Evolutionary conservation across 2,797 vertebrate genomes (phyloP).

Genomic region (Harpagifer antarcticus): DNA sequence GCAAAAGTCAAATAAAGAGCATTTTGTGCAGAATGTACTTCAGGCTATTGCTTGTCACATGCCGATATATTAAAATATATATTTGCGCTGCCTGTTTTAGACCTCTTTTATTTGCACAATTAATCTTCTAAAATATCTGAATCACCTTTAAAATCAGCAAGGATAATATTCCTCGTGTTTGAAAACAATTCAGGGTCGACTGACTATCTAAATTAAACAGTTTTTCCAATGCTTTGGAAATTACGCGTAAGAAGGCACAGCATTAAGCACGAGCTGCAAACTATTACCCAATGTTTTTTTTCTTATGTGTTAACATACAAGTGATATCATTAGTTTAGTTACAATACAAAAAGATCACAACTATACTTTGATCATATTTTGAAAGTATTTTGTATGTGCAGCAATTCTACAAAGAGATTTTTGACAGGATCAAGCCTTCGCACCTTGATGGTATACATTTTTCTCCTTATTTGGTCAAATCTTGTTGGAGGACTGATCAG

Average conservation of each 20-base stretch:
- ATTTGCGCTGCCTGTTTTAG: slow-evolving; percentile 14
- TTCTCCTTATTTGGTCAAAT: slow-evolving; percentile 5
- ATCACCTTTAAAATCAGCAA: slow-evolving; percentile 6
- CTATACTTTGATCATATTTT: not conserved
- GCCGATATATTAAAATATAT: slow-evolving; percentile 8
- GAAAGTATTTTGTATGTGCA: not conserved
- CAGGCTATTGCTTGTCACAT: slow-evolving; percentile 45
- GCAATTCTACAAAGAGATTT: not conserved
- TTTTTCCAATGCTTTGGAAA: not conserved
- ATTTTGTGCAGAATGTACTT: slow-evolving; percentile 28
- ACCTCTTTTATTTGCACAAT: not conserved
- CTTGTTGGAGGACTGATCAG: not conserved
- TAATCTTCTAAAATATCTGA: slow-evolving; percentile 16
- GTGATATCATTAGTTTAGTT: not conserved
- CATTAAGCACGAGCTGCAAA: slow-evolving; percentile 25
- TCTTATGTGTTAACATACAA: not conserved
- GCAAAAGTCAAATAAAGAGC: slow-evolving; percentile 26
- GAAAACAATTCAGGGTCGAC: slow-evolving; percentile 3
- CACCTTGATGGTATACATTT: not conserved
- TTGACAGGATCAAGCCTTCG: not conserved
- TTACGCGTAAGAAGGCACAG: slow-evolving; percentile 22
- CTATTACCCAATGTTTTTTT: slow-evolving; percentile 5
- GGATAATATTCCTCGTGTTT: not conserved
- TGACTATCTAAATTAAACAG: not conserved
- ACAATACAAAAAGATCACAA: not conserved